Evolutionary conservation across 2,888 invertebrate species (phyloP).

Genomic region (Hartigia nigra): DNA sequence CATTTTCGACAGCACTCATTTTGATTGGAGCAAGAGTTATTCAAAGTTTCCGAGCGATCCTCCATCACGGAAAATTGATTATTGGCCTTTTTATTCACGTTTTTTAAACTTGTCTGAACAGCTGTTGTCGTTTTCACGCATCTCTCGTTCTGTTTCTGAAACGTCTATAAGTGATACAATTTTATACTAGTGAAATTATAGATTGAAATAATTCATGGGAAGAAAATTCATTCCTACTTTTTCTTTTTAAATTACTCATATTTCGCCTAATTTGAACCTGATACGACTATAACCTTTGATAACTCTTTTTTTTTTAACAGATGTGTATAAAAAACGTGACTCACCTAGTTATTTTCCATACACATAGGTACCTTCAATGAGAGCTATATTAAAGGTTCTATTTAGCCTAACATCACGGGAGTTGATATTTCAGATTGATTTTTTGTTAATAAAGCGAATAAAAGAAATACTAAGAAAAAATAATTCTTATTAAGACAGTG

Average conservation of each 20-base stretch:
- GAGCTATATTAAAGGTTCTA: background rate
- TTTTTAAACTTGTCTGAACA: background rate
- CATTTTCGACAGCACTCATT: background rate
- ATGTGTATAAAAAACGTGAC: background rate
- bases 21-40: background rate
- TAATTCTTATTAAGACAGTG: background rate
- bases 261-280: background rate
- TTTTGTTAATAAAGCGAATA: background rate
- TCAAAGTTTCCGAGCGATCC: background rate
- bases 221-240: background rate
- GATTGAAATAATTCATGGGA: background rate
- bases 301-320: background rate
- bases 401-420: background rate
- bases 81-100: background rate
- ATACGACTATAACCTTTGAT: background rate
- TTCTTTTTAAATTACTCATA: background rate
- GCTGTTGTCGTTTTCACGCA: background rate
- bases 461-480: background rate
- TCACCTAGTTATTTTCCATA: background rate
- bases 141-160: background rate
- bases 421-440: background rate
- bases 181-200: background rate
- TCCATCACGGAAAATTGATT: background rate
- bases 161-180: slow-evolving; percentile 1
- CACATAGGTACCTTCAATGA: background rate